Conservation (phyloP, 2,797 vertebrate genomes). For the Sebastes oblongus region DNA sequence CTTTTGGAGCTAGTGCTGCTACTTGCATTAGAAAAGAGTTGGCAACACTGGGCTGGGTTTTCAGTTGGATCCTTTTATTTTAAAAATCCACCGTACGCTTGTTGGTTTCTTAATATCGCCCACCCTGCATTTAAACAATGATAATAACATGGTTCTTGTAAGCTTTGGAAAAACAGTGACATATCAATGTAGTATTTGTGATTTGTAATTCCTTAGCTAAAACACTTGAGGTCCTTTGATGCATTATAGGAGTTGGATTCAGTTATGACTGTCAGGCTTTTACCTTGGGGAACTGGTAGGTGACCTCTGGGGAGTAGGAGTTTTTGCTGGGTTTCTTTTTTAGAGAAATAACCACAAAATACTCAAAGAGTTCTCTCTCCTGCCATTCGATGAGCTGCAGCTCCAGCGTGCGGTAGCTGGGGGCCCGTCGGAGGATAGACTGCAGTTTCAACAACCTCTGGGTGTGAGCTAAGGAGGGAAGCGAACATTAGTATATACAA, state of each 20-base stretch:
- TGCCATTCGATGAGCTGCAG: slow-evolving; percentile 98
- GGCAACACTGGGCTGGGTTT: no score
- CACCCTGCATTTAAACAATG: background rate
- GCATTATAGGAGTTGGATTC: background rate
- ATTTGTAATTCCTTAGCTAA: background rate
- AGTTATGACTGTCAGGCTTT: slow-evolving; percentile 32
- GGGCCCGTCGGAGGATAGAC: slow-evolving; percentile 92
- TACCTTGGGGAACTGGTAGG: slow-evolving; percentile 99
- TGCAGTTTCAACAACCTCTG: slow-evolving; percentile 95
- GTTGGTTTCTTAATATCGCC: no score
- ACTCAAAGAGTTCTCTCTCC: slow-evolving; percentile 97
- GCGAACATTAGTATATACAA: background rate
- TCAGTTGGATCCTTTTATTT: no score
- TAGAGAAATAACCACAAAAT: slow-evolving; percentile 97
- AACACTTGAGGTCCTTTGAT: background rate
- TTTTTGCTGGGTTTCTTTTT: slow-evolving; percentile 97
- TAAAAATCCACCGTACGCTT: no score
- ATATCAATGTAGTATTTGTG: background rate
- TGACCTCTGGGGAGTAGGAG: slow-evolving; percentile 94
- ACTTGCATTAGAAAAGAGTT: no score
- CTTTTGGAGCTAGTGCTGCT: no score
- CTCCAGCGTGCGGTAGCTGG: slow-evolving; percentile 97
- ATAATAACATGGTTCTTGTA: background rate
- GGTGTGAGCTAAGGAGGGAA: slow-evolving; percentile 87
- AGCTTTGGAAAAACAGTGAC: background rate